A percentile compares a stretch with the other conserved stretches of the same genome.
phyloP scores from a whole-genome alignment of 2,113 vertebrate species.

The Chlorodrepanis virens region DNA sequence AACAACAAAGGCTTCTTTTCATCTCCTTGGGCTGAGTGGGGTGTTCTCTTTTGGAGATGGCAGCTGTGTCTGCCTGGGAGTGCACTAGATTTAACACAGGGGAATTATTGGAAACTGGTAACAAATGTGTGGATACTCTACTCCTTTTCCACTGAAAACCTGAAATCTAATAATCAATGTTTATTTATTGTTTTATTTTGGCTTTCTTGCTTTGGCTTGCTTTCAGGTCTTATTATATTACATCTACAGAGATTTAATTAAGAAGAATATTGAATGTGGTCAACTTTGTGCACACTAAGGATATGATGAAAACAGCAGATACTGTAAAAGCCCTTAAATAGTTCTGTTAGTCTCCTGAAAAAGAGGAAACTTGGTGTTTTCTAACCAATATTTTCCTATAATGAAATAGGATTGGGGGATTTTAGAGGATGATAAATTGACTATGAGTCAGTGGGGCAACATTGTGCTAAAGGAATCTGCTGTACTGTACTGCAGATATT shows the following conservation, averaged over 20 bases:
- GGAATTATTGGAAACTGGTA: neutral
- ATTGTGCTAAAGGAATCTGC: neutral
- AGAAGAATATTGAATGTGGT: neutral
- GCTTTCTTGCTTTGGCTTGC: neutral
- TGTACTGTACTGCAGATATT: neutral
- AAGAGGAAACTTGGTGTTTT: constrained; percentile 42
- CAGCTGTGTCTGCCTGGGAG: neutral
- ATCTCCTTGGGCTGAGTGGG: neutral
- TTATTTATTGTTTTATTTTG: neutral
- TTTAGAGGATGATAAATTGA: constrained; percentile 43
- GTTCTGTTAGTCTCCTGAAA: neutral
- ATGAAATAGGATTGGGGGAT: constrained; percentile 35
- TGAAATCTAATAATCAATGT: neutral
- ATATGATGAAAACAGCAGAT: neutral
- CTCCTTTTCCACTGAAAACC: neutral
- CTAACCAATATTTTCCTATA: constrained; percentile 42
- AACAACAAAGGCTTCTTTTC: neutral
- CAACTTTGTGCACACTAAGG: neutral
- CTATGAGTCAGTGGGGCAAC: constrained; percentile 44
- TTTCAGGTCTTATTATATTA: neutral
- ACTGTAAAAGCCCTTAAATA: constrained; percentile 51
- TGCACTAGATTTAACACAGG: neutral
- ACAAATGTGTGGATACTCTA: neutral
- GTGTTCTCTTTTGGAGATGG: neutral
- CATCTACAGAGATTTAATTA: neutral